phyloP scores from a whole-genome alignment of 2,888 invertebrate species.

The Tridacna crocea region DNA sequence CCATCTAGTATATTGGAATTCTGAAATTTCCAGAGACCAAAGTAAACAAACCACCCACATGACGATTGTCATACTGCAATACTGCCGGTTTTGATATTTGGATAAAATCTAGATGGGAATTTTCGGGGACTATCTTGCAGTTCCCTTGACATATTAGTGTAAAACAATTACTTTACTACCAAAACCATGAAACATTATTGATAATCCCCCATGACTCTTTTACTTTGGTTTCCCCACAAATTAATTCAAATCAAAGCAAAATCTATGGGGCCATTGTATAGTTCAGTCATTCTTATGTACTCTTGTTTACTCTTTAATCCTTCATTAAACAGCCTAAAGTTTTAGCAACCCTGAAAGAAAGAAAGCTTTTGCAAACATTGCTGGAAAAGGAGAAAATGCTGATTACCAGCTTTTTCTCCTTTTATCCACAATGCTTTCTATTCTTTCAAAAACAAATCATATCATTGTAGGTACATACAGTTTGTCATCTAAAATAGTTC shows the following conservation, averaged over 20 bases:
- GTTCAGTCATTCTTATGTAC: not conserved
- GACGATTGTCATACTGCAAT: too few species aligned
- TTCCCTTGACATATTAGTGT: constrained; percentile 1
- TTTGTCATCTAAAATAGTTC: too few species aligned
- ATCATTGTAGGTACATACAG: too few species aligned
- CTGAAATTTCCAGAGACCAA: too few species aligned
- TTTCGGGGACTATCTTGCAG: not conserved
- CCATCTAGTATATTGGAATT: too few species aligned
- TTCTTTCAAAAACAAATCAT: too few species aligned
- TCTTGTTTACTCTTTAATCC: not conserved
- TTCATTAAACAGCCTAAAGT: not conserved
- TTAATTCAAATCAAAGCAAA: not conserved
- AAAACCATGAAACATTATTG: constrained; percentile 1
- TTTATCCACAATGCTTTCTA: too few species aligned
- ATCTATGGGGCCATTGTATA: too few species aligned
- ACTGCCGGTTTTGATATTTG: not conserved
- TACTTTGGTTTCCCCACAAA: not conserved
- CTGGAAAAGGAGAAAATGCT: constrained; percentile 1
- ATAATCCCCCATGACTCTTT: constrained; percentile 1
- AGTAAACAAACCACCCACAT: too few species aligned
- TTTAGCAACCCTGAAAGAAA: too few species aligned
- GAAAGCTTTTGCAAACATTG: not conserved
- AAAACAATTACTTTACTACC: not conserved
- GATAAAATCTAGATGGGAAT: not conserved
- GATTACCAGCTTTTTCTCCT: too few species aligned